Evolutionary conservation across 2,113 vertebrate species (phyloP).

Genomic region (Eubucco bourcierii): DNA sequence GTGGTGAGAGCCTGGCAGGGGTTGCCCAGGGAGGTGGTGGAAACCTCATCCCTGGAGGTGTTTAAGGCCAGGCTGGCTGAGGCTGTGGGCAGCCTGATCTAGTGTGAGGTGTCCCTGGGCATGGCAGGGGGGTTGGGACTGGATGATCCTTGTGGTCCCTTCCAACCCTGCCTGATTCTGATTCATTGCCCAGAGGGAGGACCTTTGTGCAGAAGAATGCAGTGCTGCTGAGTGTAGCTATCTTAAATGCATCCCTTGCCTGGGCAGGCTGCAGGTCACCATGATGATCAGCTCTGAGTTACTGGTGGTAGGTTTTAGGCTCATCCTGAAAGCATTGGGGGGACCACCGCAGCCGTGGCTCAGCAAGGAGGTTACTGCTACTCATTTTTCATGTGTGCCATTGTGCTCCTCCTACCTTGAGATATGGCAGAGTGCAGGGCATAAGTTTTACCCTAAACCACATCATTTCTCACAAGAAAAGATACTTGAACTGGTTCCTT

Average conservation of each 20-base stretch:
- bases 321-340: background rate
- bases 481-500: background rate
- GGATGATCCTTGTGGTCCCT: too few relatives aligned
- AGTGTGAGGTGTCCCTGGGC: too few relatives aligned
- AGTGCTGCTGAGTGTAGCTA: background rate
- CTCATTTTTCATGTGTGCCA: background rate
- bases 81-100: too few relatives aligned
- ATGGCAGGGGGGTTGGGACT: too few relatives aligned
- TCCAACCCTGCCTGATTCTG: too few relatives aligned
- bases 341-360: background rate
- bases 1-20: too few relatives aligned
- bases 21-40: too few relatives aligned
- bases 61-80: too few relatives aligned
- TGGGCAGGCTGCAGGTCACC: background rate
- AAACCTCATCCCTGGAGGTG: too few relatives aligned
- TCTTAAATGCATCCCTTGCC: background rate
- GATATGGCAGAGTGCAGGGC: accelerated
- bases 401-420: background rate
- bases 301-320: background rate
- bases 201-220: background rate
- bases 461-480: background rate
- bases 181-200: background rate
- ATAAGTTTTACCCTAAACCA: background rate
- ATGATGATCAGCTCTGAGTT: background rate
- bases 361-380: background rate